Evolutionary conservation across 2,797 vertebrate species (phyloP).

Genomic region (Lepilemur ruficaudatus): DNA sequence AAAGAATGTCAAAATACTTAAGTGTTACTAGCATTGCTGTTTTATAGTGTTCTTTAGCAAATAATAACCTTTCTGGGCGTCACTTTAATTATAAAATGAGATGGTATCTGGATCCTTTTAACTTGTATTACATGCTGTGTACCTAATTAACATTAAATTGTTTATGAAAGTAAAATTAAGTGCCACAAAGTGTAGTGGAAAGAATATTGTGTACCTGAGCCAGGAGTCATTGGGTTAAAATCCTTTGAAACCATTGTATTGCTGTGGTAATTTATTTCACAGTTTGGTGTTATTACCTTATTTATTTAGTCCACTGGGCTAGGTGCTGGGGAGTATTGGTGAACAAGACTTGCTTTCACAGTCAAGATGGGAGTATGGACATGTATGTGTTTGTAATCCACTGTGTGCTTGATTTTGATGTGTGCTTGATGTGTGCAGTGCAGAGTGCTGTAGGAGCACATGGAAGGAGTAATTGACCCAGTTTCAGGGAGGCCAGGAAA

Average conservation of each 20-base stretch:
- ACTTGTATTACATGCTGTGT: neutral
- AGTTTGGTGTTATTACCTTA: neutral
- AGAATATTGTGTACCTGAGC: neutral
- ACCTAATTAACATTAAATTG: constrained; percentile 41
- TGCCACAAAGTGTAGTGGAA: neutral
- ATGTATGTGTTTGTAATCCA: neutral
- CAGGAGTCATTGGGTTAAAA: neutral
- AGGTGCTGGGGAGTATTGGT: neutral
- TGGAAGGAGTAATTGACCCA: neutral
- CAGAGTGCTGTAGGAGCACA: neutral
- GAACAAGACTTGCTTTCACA: neutral
- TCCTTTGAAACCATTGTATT: neutral
- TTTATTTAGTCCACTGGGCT: neutral
- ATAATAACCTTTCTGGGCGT: neutral
- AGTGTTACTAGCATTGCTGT: neutral
- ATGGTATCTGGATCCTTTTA: constrained; percentile 2
- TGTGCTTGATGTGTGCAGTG: neutral
- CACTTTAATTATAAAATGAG: constrained; percentile 51
- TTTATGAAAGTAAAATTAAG: constrained; percentile 50
- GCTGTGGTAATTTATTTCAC: neutral
- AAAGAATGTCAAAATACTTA: constrained; percentile 3
- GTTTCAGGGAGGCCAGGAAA: neutral
- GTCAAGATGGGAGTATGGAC: neutral
- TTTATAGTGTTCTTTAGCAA: constrained; percentile 8
- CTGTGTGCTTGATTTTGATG: neutral